Evolutionary conservation across 2,888 invertebrate genomes (phyloP).

Genomic region (Hipparchia sbordonii): DNA sequence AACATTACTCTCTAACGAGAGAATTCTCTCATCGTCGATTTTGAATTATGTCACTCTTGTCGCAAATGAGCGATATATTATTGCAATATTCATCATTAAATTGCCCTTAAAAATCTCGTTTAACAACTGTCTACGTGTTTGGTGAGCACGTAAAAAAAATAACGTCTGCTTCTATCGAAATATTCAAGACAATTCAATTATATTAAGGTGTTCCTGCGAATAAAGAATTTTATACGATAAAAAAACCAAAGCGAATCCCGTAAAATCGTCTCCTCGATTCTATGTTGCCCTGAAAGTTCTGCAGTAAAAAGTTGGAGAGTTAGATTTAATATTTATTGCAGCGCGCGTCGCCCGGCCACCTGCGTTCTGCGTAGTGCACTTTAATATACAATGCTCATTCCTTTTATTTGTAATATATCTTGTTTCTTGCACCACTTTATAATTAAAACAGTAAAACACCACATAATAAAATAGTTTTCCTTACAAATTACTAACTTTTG

Average conservation of each 20-base stretch:
- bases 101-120: conserved; percentile 43
- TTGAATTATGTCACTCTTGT: too few relatives aligned
- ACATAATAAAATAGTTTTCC: not conserved
- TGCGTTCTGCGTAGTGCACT: conserved; percentile 32
- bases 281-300: conserved; percentile 1
- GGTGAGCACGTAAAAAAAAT: conserved; percentile 59
- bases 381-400: conserved; percentile 23
- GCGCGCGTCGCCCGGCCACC: conserved; percentile 29
- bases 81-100: conserved; percentile 39
- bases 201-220: not conserved
- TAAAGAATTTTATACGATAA: not conserved
- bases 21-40: too few relatives aligned
- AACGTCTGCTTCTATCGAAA: conserved; percentile 66
- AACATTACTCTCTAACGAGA: too few relatives aligned
- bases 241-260: not conserved
- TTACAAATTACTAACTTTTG: too few relatives aligned
- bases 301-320: conserved; percentile 30
- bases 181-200: too few relatives aligned
- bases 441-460: not conserved
- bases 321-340: conserved; percentile 33
- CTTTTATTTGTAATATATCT: conserved; percentile 19
- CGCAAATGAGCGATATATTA: conserved; percentile 58
- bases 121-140: conserved; percentile 63
- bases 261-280: not conserved
- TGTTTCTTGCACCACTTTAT: not conserved